These are phyloP conservation scores for Mactromeris polynyma DNA, from an alignment of 2,888 invertebrate species.

Conservation along the genomic window DNA sequence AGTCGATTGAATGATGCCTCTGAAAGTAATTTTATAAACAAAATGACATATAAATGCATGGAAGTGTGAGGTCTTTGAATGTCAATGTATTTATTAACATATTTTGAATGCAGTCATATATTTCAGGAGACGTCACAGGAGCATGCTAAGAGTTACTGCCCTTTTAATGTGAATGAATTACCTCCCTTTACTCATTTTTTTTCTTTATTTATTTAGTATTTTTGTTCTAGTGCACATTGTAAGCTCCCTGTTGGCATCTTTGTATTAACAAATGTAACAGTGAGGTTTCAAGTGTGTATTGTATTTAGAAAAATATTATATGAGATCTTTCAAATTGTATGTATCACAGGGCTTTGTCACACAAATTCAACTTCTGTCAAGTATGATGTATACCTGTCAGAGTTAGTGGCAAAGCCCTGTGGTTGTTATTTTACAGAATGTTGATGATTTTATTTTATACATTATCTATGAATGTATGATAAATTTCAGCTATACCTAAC, in stretches of 20 bases:
- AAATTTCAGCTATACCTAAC: not conserved
- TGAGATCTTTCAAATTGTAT: not conserved
- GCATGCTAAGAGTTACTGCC: slow-evolving; percentile 57
- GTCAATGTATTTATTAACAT: not conserved
- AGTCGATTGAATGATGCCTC: too few species aligned
- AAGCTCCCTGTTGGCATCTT: not conserved
- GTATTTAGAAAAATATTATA: not conserved
- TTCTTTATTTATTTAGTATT: not conserved
- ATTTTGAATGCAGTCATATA: slow-evolving; percentile 45
- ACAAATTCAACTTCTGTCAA: not conserved
- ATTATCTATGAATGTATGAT: not conserved
- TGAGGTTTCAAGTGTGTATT: not conserved
- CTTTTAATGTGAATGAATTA: not conserved
- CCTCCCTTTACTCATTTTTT: not conserved
- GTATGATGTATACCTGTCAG: not conserved
- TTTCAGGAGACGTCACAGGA: slow-evolving; percentile 51
- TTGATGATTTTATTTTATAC: not conserved
- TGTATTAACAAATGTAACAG: not conserved
- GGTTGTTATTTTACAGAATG: not conserved
- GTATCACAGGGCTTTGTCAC: not conserved
- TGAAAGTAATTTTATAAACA: not conserved
- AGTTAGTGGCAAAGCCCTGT: not conserved
- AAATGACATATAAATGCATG: not conserved
- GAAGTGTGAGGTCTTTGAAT: not conserved
- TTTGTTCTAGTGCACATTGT: not conserved